These are phyloP conservation scores for Epinotia ramella DNA, from an alignment of 2,888 invertebrate genomes.

Conservation along the genomic window DNA sequence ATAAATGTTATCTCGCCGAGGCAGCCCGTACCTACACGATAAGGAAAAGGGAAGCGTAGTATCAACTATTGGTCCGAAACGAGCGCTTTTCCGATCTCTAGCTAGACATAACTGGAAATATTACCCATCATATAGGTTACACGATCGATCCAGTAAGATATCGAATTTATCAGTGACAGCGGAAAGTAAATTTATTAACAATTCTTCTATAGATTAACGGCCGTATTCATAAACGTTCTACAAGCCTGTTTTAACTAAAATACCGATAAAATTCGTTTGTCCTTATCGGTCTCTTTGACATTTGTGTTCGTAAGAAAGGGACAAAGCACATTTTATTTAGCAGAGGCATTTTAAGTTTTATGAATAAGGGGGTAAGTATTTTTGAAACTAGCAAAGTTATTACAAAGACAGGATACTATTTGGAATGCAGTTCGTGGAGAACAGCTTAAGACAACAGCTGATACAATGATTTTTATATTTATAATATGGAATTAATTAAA, in stretches of 20 bases:
- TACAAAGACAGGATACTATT: not conserved
- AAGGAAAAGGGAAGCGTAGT: not conserved
- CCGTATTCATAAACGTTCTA: no score
- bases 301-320: no score
- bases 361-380: no score
- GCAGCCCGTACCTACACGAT: conserved; percentile 1
- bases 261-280: no score
- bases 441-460: not conserved
- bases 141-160: not conserved
- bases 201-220: not conserved
- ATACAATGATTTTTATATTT: not conserved
- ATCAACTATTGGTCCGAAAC: conserved; percentile 15
- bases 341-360: no score
- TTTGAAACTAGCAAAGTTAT: not conserved
- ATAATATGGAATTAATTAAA: not conserved
- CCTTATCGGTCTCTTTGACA: no score
- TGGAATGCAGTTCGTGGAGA: not conserved
- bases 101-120: not conserved
- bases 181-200: not conserved
- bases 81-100: not conserved
- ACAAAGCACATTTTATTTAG: no score
- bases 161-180: no score
- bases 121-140: not conserved
- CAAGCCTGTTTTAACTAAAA: no score
- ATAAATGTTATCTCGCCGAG: not conserved